These are phyloP conservation scores for Emydura subglobosa DNA, from an alignment of 2,113 vertebrate genomes.

Conservation along the genomic window DNA sequence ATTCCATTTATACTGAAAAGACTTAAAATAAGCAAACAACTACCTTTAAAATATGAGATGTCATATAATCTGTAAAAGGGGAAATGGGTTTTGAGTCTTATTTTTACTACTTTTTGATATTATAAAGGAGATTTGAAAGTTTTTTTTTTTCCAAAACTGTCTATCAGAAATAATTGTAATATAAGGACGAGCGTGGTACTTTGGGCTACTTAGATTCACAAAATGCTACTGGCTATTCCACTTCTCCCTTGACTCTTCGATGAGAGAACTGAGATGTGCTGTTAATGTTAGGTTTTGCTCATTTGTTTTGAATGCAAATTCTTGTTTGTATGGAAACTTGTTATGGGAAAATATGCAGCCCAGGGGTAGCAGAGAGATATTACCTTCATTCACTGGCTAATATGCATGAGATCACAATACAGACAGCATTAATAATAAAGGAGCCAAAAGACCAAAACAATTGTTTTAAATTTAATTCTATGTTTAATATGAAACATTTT, in stretches of 20 bases:
- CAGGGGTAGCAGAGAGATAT: neutral
- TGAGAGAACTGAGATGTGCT: neutral
- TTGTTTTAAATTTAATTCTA: neutral
- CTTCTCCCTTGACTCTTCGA: neutral
- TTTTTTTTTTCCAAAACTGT: neutral
- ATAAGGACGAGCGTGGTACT: neutral
- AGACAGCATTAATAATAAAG: neutral
- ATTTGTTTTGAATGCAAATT: too few relatives aligned
- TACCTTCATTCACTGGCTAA: neutral
- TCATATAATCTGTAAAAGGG: neutral
- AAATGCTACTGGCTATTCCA: neutral
- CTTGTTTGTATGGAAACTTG: too few relatives aligned
- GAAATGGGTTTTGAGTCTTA: neutral
- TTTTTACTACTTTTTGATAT: neutral
- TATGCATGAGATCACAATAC: neutral
- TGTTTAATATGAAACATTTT: too few relatives aligned
- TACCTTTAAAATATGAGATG: neutral
- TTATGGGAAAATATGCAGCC: neutral
- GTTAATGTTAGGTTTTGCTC: neutral
- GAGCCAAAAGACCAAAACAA: neutral
- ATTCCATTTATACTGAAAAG: neutral
- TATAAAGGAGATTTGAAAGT: neutral
- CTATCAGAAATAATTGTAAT: neutral
- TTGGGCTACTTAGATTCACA: neutral
- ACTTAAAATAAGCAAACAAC: neutral